These are phyloP conservation scores for Zootoca vivipara DNA, from an alignment of 2,113 vertebrate genomes.

Conservation along the genomic window DNA sequence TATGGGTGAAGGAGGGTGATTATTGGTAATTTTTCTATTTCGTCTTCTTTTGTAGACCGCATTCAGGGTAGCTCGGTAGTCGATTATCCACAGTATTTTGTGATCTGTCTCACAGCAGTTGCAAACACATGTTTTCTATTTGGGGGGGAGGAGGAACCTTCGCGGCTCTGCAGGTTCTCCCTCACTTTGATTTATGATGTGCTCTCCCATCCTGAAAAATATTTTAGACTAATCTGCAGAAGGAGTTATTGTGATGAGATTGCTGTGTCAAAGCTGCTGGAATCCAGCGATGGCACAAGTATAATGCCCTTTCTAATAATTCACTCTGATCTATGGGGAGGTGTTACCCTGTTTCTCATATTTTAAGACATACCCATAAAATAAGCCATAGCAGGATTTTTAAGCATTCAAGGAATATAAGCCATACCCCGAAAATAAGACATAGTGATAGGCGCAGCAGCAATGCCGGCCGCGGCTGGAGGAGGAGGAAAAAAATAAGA, in stretches of 20 bases:
- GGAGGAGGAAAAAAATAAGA: too few relatives aligned
- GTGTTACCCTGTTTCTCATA: too few relatives aligned
- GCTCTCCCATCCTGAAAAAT: slow-evolving; percentile 43
- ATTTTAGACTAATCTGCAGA: slow-evolving; percentile 39
- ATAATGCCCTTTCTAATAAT: slow-evolving; percentile 39
- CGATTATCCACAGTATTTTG: background rate
- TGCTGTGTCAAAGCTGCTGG: slow-evolving; percentile 29
- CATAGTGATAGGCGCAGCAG: too few relatives aligned
- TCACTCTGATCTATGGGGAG: slow-evolving; percentile 25
- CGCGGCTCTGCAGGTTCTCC: slow-evolving; percentile 30
- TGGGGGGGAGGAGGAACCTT: slow-evolving; percentile 4
- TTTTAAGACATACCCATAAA: too few relatives aligned
- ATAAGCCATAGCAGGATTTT: too few relatives aligned
- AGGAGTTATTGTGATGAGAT: slow-evolving; percentile 49
- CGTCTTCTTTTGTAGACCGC: background rate
- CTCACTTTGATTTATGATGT: slow-evolving; percentile 52
- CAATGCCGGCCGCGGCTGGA: too few relatives aligned
- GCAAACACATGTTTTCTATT: slow-evolving; percentile 6
- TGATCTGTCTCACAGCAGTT: slow-evolving; percentile 10
- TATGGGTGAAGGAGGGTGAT: background rate
- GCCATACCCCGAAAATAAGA: too few relatives aligned
- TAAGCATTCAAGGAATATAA: too few relatives aligned
- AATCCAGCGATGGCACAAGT: slow-evolving; percentile 12
- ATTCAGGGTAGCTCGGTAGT: slow-evolving; percentile 2
- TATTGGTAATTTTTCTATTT: background rate